Percentiles rank a stretch among this genome's conserved stretches.
Conservation (phyloP, 2,888 invertebrate genomes). For the Drosophila colorata region DNA sequence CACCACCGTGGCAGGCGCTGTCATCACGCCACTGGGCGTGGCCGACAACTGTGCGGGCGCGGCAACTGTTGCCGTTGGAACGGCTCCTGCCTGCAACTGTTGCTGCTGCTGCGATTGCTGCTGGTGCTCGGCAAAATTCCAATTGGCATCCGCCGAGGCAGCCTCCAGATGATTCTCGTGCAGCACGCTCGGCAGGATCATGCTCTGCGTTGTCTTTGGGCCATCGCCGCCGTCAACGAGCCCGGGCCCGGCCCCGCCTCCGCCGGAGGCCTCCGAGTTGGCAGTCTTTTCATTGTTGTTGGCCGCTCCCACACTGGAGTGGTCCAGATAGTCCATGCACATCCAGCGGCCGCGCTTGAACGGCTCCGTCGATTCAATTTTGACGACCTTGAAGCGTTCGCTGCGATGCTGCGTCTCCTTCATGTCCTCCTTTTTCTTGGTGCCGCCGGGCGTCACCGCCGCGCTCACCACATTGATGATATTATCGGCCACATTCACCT, state of each 20-base stretch:
- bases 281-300: conserved; percentile 83
- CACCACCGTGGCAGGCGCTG: conserved; percentile 85
- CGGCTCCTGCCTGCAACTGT: conserved; percentile 35
- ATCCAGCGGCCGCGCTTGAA: conserved; percentile 96
- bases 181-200: conserved; percentile 79
- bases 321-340: conserved; percentile 97
- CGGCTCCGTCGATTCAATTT: conserved; percentile 97
- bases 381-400: conserved; percentile 96
- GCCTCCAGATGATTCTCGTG: conserved; percentile 82
- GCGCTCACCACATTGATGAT: conserved; percentile 88
- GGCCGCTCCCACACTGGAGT: conserved; percentile 87
- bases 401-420: conserved; percentile 91
- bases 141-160: conserved; percentile 80
- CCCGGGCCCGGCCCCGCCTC: conserved; percentile 19
- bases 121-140: conserved; percentile 76
- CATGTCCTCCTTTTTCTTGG: conserved; percentile 86
- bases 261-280: conserved; percentile 59
- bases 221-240: conserved; percentile 11
- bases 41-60: conserved; percentile 84
- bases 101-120: conserved; percentile 82
- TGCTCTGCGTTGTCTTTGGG: conserved; percentile 83
- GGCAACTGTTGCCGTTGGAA: conserved; percentile 73
- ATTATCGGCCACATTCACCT: conserved; percentile 88
- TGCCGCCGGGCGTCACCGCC: conserved; percentile 86
- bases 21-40: conserved; percentile 85